These are phyloP conservation scores for Chaenodraco wilsoni DNA, from an alignment of 2,797 vertebrate genomes.

Conservation along the genomic window DNA sequence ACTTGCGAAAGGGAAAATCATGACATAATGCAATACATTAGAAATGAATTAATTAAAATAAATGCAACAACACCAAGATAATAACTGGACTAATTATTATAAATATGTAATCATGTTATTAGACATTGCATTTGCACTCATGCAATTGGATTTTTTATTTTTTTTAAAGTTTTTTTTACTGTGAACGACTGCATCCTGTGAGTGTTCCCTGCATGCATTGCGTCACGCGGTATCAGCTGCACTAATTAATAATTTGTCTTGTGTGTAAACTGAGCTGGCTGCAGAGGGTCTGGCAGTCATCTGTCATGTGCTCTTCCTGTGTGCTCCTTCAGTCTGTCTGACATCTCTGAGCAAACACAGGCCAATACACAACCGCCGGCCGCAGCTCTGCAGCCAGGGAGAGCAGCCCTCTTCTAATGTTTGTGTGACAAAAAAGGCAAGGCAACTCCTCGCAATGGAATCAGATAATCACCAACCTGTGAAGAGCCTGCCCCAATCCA, in stretches of 20 bases:
- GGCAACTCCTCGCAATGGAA: slow-evolving; percentile 88
- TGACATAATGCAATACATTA: background rate
- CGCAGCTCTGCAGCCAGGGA: slow-evolving; percentile 78
- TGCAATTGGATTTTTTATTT: background rate
- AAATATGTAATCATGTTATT: background rate
- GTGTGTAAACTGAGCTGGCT: slow-evolving; percentile 10
- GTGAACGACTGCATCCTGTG: no score
- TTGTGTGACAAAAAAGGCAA: slow-evolving; percentile 91
- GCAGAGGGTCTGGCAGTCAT: slow-evolving; percentile 78
- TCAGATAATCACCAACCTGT: slow-evolving; percentile 90
- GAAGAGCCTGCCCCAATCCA: slow-evolving; percentile 92
- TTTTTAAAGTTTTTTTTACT: background rate
- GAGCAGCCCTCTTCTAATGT: slow-evolving; percentile 86
- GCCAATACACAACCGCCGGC: slow-evolving; percentile 89
- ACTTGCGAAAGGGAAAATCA: background rate
- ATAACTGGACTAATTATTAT: background rate
- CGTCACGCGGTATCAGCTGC: background rate
- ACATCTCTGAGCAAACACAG: slow-evolving; percentile 83
- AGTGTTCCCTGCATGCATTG: background rate
- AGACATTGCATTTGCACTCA: background rate
- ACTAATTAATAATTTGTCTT: slow-evolving; percentile 60
- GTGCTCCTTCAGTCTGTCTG: slow-evolving; percentile 85
- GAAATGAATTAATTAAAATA: background rate
- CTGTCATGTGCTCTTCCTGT: slow-evolving; percentile 86
- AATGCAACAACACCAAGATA: background rate